Base-by-base conservation (phyloP, 2,797 vertebrate species). In the Megaceryle alcyon region DNA sequence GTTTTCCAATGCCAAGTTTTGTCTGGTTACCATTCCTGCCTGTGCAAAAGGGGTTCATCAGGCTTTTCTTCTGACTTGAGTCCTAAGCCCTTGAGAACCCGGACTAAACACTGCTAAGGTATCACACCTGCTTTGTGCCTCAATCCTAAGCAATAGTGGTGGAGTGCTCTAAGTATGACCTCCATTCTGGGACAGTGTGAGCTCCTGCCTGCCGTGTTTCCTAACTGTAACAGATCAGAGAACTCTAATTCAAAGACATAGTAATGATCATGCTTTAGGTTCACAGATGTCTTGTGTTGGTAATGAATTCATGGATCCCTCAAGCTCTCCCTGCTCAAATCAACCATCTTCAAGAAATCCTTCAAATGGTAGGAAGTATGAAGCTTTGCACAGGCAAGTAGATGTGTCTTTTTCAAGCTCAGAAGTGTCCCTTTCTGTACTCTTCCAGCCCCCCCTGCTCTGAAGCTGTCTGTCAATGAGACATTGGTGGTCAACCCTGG, bases 401-500 rank as follows among this genome's bases (percentile, higher is more conserved):
- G 10, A 12, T 60, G 41, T 7, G 17, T 49, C 19, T 60, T 78
- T 84, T 54, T 63, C 53, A 81, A 54, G 16, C 51, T 73, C 41
- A 37, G 2, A 68, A 79, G 61, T 93, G 46, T 94, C 33, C 8
- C 12, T 66, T 28, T 95, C 49, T 82, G 25, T 87, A 70, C 43
- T 76, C 43, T 86, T 96, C 18, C 77, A 99, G 99, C 98, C 57
- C 99, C 99, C 10, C 99, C 99, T 23, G 97, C 99, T 68, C 98
- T 99, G 94, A 99, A 99, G 87, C 97, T 99, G 92, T 99, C 99
- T 6, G 99, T 99, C 92, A 99, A 99, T 4, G 99, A 99, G 97
- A 99, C 99, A 0, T 97, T 99, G 95, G 99, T 99, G 96, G 99
- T 99, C 92, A 99, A 99, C 94, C 99, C 99, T 0, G 99, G 99